Conservation (phyloP, 2,113 vertebrate species). For the Uria lomvia region DNA sequence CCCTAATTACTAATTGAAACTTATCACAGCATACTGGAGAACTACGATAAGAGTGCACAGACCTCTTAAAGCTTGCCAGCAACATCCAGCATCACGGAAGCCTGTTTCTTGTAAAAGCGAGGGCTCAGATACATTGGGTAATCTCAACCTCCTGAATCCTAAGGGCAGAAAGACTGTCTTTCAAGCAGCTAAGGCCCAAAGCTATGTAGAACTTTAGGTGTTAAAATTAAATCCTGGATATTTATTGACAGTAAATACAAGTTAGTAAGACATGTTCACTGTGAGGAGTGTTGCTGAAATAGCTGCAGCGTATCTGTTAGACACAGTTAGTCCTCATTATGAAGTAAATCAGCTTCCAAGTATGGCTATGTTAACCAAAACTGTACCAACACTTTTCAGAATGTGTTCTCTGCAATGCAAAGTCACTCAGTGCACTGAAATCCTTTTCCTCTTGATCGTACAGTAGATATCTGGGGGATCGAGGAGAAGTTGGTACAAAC, state of each 20-base stretch:
- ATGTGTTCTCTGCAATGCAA: background rate
- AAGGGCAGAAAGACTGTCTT: background rate
- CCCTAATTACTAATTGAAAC: background rate
- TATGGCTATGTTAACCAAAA: background rate
- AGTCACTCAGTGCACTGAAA: background rate
- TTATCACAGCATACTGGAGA: background rate
- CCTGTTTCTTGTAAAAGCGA: background rate
- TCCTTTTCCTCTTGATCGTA: background rate
- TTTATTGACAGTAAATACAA: background rate
- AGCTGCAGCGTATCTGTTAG: rapidly evolving
- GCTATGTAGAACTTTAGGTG: background rate
- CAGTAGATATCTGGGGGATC: background rate
- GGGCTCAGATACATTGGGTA: background rate
- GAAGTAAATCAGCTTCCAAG: background rate
- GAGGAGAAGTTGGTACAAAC: background rate
- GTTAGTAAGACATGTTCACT: background rate
- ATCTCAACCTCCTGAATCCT: background rate
- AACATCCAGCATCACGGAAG: background rate
- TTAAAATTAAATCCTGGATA: background rate
- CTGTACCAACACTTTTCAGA: background rate
- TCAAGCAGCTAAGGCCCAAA: background rate
- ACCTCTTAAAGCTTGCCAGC: background rate
- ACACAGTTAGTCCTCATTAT: background rate
- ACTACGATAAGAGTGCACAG: background rate
- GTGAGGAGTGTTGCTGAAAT: background rate